Base-by-base conservation (phyloP, 2,888 invertebrate species). In the Fabriciana adippe region DNA sequence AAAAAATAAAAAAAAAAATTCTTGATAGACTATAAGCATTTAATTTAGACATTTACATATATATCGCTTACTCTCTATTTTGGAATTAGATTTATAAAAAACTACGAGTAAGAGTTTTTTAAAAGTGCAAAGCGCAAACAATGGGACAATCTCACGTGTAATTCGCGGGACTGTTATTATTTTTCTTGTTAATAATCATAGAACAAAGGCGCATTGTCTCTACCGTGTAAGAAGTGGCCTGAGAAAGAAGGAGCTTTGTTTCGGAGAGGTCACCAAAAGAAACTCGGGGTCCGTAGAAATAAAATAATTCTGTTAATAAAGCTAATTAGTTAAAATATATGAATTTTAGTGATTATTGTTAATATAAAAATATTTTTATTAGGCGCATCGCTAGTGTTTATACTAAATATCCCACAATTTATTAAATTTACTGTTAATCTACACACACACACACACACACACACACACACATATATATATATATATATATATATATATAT, bases 131-230 rank as follows among this genome's bases (percentile, higher is more conserved):
- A 71, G 31, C 18, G 61, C 21, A 71, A 66, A 77, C 75, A 76
- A 78, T 78, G 74, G 75, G 69, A 77, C 69, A 74, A 72, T 72
- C 68, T 73, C 75, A 79, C 75, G 68, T 73, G 75, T 78, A 76
- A 73, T 74, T 72, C 72, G 67, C 72, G 65, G 57, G 57, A 60
- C 71, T 62, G 56, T 71, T 73, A 72, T 73, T 75, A 72, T 73
- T 75, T 74, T 74, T 73, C 74, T 71, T 73, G 69, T 75, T 75
- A 75, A 74, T 75, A 75, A 74, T 74, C 66, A 70, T 57, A 65
- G 67, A 72, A 74, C 74, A 75, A 74, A 73, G 72, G 66, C 35
- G 72, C 67, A 74, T 75, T 74, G 74, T 74, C 72, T 68, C 66
- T 66, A 56, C 69, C 69, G 67, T 72, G 71, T 67, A 69, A 72